phyloP scores from a whole-genome alignment of 2,113 vertebrate genomes.

The Ctenomys sociabilis region DNA sequence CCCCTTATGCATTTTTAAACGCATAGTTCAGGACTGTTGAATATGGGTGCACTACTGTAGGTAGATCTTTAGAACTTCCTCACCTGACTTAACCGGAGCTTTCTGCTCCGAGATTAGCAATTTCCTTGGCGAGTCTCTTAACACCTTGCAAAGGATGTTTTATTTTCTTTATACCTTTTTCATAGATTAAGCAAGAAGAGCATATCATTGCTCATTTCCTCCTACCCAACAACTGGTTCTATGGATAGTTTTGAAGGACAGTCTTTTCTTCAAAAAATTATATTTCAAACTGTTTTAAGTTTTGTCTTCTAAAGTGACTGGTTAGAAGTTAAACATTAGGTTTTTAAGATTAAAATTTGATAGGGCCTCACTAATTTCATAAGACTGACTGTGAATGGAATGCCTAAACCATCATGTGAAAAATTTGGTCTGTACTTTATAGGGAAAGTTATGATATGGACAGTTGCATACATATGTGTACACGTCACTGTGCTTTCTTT shows the following conservation, averaged over 20 bases:
- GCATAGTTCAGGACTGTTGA: fast-evolving
- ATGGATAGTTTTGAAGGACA: background rate
- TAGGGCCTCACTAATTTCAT: background rate
- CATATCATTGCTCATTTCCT: background rate
- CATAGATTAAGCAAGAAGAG: background rate
- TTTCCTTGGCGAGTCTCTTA: fast-evolving
- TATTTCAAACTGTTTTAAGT: background rate
- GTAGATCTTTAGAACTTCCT: background rate
- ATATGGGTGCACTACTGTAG: no score
- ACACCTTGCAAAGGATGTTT: background rate
- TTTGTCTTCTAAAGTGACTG: background rate
- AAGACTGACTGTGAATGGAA: background rate
- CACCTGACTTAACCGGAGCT: background rate
- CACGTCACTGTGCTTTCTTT: background rate
- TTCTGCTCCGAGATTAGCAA: background rate
- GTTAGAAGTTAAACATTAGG: background rate
- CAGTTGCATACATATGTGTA: fast-evolving
- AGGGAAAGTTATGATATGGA: no score
- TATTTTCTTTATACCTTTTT: no score
- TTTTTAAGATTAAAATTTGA: background rate
- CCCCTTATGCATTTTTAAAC: background rate
- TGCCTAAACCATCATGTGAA: background rate
- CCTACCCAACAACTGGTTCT: background rate
- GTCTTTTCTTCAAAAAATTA: background rate
- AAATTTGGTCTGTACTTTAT: background rate